phyloP scores from a whole-genome alignment of 2,113 vertebrate genomes.

The Ellobius talpinus region DNA sequence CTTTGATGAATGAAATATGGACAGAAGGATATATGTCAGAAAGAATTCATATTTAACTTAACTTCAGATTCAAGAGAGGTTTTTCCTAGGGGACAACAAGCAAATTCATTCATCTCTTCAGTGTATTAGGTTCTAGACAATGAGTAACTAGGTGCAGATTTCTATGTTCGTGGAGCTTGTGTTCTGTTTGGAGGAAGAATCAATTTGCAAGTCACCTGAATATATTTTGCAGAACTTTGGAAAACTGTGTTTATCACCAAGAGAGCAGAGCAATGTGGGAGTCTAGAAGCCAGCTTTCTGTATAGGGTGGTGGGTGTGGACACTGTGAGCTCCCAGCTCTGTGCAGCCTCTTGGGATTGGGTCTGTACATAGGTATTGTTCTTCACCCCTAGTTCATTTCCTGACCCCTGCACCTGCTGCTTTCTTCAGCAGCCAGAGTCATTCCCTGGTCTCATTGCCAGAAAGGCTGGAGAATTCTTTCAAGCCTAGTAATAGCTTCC shows the following conservation, averaged over 20 bases:
- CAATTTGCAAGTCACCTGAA: not conserved
- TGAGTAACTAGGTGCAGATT: not conserved
- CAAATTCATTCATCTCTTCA: not conserved
- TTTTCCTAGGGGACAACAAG: conserved; percentile 31
- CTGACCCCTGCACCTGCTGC: not conserved
- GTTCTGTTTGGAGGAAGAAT: not conserved
- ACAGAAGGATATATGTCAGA: not conserved
- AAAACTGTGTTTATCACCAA: not conserved
- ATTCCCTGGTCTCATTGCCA: not conserved
- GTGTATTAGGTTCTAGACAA: not conserved
- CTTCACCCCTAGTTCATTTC: not conserved
- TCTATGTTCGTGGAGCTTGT: not conserved
- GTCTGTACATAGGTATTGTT: not conserved
- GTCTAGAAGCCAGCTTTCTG: not conserved
- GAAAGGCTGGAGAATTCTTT: not conserved
- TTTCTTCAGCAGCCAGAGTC: not conserved
- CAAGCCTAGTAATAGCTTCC: not conserved
- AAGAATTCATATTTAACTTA: not conserved
- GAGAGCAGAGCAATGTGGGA: no score
- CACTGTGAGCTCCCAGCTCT: not conserved
- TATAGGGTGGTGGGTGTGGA: not conserved
- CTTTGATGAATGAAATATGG: not conserved
- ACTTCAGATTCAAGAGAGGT: conserved; percentile 15
- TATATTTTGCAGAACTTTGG: not conserved
- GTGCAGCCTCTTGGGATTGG: not conserved